Percentiles rank a stretch among this genome's conserved stretches.
phyloP scores from a whole-genome alignment of 2,113 vertebrate genomes.

The Pterocles gutturalis region DNA sequence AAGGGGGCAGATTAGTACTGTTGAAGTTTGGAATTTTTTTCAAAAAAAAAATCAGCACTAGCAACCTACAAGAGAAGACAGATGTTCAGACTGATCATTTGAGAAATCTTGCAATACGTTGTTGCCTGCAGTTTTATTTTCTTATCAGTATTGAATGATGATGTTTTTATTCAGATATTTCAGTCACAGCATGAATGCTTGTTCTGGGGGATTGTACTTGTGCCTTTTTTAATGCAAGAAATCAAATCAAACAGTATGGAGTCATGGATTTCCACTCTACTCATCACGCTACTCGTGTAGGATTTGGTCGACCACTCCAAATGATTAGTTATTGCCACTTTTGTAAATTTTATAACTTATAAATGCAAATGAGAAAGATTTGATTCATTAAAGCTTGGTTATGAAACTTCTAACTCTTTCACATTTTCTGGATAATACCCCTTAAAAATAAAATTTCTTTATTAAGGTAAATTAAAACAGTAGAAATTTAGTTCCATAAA shows the following conservation, averaged over 20 bases:
- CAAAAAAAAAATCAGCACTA: no score
- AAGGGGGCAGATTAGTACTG: conserved; percentile 17
- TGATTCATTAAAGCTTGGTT: neutral
- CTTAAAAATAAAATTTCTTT: neutral
- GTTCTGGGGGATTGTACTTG: neutral
- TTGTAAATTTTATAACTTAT: neutral
- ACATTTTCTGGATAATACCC: neutral
- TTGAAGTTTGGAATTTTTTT: neutral
- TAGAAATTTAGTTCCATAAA: neutral
- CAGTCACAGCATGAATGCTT: neutral
- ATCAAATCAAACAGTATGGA: neutral
- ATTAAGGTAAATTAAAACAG: neutral
- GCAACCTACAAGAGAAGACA: neutral
- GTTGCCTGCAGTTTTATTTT: neutral
- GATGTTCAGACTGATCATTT: neutral
- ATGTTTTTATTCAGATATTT: neutral
- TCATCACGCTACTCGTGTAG: neutral
- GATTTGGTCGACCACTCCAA: neutral
- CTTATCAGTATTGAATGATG: neutral
- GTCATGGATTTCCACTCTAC: neutral
- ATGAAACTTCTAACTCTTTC: neutral
- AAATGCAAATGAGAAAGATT: neutral
- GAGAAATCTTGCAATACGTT: neutral
- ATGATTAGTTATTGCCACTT: neutral
- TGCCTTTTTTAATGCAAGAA: neutral